Evolutionary conservation across 35 echinoderm and acorn worm species (phyloP).

Genomic region (Eucidaris tribuloides): DNA sequence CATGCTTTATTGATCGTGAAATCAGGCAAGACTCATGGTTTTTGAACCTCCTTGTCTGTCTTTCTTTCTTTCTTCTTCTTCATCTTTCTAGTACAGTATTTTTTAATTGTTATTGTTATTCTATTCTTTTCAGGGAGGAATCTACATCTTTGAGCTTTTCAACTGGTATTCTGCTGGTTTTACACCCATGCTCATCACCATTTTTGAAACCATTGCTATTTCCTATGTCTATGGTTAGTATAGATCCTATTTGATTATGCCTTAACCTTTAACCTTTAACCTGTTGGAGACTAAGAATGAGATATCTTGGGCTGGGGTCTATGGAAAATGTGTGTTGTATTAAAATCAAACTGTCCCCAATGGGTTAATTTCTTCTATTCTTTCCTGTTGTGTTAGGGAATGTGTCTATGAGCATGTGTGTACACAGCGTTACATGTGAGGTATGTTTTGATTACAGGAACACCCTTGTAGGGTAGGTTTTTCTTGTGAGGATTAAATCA

Average conservation of each 20-base stretch:
- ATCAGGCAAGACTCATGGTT: too few species aligned
- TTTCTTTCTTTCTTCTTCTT: neutral
- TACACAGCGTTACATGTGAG: neutral
- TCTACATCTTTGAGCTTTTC: constrained; percentile 54
- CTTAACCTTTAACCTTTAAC: too few species aligned
- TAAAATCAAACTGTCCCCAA: too few species aligned
- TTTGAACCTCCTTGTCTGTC: too few species aligned
- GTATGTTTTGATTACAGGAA: too few species aligned
- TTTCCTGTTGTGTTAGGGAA: neutral
- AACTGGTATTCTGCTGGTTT: constrained; percentile 73
- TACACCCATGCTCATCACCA: constrained; percentile 38
- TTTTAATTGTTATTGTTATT: neutral
- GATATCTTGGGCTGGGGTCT: too few species aligned
- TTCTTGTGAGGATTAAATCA: too few species aligned
- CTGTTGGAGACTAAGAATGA: too few species aligned
- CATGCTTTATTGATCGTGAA: too few species aligned
- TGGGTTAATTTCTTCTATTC: too few species aligned
- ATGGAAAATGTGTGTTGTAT: too few species aligned
- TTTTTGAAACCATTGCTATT: constrained; percentile 40
- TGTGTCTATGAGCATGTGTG: neutral
- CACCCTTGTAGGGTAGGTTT: too few species aligned
- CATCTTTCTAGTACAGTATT: neutral
- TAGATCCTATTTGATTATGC: neutral
- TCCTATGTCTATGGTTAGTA: constrained; percentile 63
- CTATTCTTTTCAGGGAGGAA: constrained; percentile 43